Conservation (phyloP, 2,113 vertebrate genomes). For the Oncorhynchus tshawytscha region DNA sequence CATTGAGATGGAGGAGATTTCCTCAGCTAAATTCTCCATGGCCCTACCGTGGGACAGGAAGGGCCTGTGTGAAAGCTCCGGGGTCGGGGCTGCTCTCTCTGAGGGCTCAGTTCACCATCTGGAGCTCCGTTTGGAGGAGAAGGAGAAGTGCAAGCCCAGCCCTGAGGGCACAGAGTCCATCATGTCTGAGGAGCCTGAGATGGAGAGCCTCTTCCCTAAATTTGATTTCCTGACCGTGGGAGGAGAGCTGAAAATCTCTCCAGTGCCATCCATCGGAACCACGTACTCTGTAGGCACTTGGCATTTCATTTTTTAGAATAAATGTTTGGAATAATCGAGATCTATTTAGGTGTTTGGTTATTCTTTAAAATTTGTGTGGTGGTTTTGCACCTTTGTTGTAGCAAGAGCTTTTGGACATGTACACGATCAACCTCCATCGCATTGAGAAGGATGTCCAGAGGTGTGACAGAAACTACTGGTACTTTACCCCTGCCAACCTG, state of each 20-base stretch:
- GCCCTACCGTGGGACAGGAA: constrained; percentile 75
- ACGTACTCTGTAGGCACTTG: constrained; percentile 82
- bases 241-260: constrained; percentile 66
- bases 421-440: constrained; percentile 95
- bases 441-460: constrained; percentile 98
- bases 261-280: constrained; percentile 76
- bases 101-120: constrained; percentile 39
- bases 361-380: not conserved
- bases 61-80: constrained; percentile 63
- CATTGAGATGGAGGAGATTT: constrained; percentile 78
- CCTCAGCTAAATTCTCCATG: constrained; percentile 72
- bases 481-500: constrained; percentile 92
- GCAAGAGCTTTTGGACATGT: constrained; percentile 94
- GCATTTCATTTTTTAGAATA: not conserved
- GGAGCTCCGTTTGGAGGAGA: constrained; percentile 64
- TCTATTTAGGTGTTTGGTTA: not conserved
- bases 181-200: constrained; percentile 83
- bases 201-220: constrained; percentile 86
- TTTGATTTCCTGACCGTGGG: constrained; percentile 71
- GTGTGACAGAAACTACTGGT: constrained; percentile 97
- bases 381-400: constrained; percentile 52
- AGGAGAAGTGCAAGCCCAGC: constrained; percentile 67
- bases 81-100: constrained; percentile 41
- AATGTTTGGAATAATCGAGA: not conserved
- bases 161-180: constrained; percentile 76